These are phyloP conservation scores for Trichomycterus rosablanca DNA, from an alignment of 2,113 vertebrate genomes.

Conservation along the genomic window DNA sequence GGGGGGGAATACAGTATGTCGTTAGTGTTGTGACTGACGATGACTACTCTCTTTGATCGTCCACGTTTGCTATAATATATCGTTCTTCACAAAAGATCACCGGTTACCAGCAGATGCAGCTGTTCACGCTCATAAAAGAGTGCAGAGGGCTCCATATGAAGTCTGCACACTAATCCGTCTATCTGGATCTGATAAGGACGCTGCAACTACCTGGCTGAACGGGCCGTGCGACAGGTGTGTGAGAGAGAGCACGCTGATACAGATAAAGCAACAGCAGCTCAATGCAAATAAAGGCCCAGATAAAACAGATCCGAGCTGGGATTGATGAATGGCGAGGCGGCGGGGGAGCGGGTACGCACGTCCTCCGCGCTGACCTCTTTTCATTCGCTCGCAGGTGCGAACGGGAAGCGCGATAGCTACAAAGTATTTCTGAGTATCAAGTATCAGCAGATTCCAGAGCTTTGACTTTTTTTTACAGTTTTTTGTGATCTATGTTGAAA, in stretches of 20 bases:
- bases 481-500: slow-evolving; percentile 6
- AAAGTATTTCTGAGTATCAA: slow-evolving; percentile 11
- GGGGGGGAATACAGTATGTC: slow-evolving; percentile 42
- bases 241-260: slow-evolving; percentile 73
- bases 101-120: slow-evolving; percentile 77
- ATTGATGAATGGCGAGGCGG: slow-evolving; percentile 77
- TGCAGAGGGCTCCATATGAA: slow-evolving; percentile 51
- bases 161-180: slow-evolving; percentile 73
- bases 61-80: slow-evolving; percentile 71
- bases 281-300: slow-evolving; percentile 81
- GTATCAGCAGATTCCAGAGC: slow-evolving; percentile 17
- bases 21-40: slow-evolving; percentile 50
- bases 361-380: slow-evolving; percentile 77
- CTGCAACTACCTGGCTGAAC: slow-evolving; percentile 76
- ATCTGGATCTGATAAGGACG: slow-evolving; percentile 77
- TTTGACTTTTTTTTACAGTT: not conserved
- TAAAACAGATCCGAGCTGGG: slow-evolving; percentile 73
- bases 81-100: slow-evolving; percentile 71
- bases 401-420: slow-evolving; percentile 6
- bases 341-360: slow-evolving; percentile 69
- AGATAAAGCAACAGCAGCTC: slow-evolving; percentile 80
- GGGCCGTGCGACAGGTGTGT: slow-evolving; percentile 82
- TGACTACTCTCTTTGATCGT: slow-evolving; percentile 69
- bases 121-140: slow-evolving; percentile 69
- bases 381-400: slow-evolving; percentile 63